Evolutionary conservation across 2,797 vertebrate species (phyloP), one percentile per base, ranked within the genome.

Genomic region (Meriones psammophilus): DNA sequence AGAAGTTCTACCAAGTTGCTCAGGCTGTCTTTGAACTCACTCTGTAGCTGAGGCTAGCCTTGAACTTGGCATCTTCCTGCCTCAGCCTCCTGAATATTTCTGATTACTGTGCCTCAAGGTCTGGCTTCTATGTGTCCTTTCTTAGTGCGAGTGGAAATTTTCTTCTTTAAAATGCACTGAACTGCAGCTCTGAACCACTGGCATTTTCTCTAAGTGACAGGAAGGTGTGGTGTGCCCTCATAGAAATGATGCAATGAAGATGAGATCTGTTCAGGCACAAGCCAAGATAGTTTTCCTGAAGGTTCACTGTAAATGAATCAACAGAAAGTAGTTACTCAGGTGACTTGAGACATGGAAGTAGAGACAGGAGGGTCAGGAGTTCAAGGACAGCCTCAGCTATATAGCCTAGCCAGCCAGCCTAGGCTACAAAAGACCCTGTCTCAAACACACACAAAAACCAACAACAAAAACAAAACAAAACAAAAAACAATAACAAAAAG

Each of bases 261-360:
- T 0, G 30, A 14, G 15, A 8, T 13, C n/a, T 22, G 10, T 0
- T 22, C 2, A 30, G 28, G 12, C 5, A 5, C 1, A 86, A 6
- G 62, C 64, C 69, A 1, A 0, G 0, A 1, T 1, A 9, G 1
- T 18, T 71, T 39, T 62, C 20, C 60, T 30, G 1, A 5, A n/a
- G 26, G 30, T 3, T 78, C 58, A 13, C 13, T 2, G 9, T 5
- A 26, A 54, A 17, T 0, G 6, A 56, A 56, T 30, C 15, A 0
- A n/a, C 3, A 20, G 5, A 8, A 10, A 7, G 17, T 1, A 42
- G 30, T 5, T 14, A 86, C 56, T 60, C 71, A 60, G 42, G 56
- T 18, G 50, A 73, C 68, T 87, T 39, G n/a, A 39, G 30, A 73
- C 66, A 30, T 12, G 15, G 50, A 73, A 18, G 24, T 9, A 22